A percentile compares a stretch with the other conserved stretches of the same genome.
Conservation (phyloP, 2,797 vertebrate genomes). For the Notolabrus celidotus region DNA sequence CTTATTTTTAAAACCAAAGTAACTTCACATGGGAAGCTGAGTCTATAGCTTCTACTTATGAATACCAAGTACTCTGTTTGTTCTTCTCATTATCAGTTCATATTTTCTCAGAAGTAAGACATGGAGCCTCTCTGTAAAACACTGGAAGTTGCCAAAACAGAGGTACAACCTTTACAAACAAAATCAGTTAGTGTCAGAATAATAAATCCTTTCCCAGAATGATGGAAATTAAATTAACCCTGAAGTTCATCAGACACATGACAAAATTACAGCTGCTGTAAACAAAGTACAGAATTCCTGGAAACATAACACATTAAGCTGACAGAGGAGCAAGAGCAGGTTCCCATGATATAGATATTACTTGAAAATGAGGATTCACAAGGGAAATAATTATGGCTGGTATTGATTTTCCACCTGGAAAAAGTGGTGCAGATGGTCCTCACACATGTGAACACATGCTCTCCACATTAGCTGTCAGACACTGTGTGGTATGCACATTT, state of each 20-base stretch:
- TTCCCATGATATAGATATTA: constrained; percentile 70
- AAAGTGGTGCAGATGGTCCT: constrained; percentile 75
- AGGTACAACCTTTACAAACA: constrained; percentile 55
- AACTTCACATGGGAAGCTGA: constrained; percentile 72
- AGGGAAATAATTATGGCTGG: constrained; percentile 72
- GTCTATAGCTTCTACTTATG: constrained; percentile 56
- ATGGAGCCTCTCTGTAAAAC: constrained; percentile 54
- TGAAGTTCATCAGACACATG: constrained; percentile 3
- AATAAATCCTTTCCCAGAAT: constrained; percentile 53
- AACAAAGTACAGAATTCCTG: constrained; percentile 36
- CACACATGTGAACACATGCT: constrained; percentile 70
- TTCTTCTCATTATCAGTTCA: constrained; percentile 54
- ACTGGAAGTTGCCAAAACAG: constrained; percentile 57
- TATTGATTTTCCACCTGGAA: constrained; percentile 69
- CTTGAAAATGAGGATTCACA: constrained; percentile 64
- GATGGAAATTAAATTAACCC: constrained; percentile 41
- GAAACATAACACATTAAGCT: constrained; percentile 46
- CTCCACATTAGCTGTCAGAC: constrained; percentile 51
- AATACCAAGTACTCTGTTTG: constrained; percentile 61
- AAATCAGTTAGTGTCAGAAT: constrained; percentile 38
- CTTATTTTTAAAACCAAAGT: constrained; percentile 66
- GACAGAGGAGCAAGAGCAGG: constrained; percentile 38
- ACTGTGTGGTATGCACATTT: constrained; percentile 49
- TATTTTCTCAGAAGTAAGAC: constrained; percentile 45
- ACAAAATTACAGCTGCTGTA: constrained; percentile 59